phyloP scores from a whole-genome alignment of 1,140 invertebrate genomes.

The Danaus plexippus region DNA sequence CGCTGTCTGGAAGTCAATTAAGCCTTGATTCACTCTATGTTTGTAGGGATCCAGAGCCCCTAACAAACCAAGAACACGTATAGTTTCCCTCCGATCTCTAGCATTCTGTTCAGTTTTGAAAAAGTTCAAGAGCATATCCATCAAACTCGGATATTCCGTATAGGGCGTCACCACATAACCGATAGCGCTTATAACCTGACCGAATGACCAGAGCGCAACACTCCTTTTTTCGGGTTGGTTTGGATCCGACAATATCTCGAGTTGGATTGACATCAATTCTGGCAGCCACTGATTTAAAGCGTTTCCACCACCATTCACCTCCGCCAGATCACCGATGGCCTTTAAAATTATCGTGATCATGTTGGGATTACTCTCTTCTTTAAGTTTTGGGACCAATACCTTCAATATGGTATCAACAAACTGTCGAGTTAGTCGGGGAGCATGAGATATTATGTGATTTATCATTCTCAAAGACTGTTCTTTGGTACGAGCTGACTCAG shows the following conservation, averaged over 20 bases:
- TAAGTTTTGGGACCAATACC: slow-evolving; percentile 94
- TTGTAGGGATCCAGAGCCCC: slow-evolving; percentile 98
- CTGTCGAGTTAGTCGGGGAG: slow-evolving; percentile 92
- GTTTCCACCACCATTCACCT: slow-evolving; percentile 88
- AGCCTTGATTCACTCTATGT: slow-evolving; percentile 95
- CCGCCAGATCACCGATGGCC: slow-evolving; percentile 95
- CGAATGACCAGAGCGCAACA: slow-evolving; percentile 94
- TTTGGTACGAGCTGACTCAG: slow-evolving; percentile 94
- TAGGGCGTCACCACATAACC: slow-evolving; percentile 95
- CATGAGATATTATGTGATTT: slow-evolving; percentile 95
- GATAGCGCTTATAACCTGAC: slow-evolving; percentile 95
- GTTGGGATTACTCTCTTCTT: slow-evolving; percentile 93
- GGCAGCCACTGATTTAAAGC: slow-evolving; percentile 94
- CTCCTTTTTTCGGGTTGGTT: slow-evolving; percentile 94
- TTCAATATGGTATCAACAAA: slow-evolving; percentile 97
- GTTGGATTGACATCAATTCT: slow-evolving; percentile 88
- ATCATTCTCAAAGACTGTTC: slow-evolving; percentile 96
- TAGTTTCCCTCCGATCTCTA: slow-evolving; percentile 87
- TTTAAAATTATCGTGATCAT: slow-evolving; percentile 91
- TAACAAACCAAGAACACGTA: slow-evolving; percentile 92
- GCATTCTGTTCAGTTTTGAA: slow-evolving; percentile 95
- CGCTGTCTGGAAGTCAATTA: slow-evolving; percentile 88
- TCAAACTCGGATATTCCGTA: slow-evolving; percentile 90
- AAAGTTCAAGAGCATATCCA: slow-evolving; percentile 96
- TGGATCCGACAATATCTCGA: slow-evolving; percentile 95